A percentile compares a stretch with the other conserved stretches of the same genome.
These are phyloP conservation scores for Deroplatys truncata DNA, from an alignment of 2,888 invertebrate genomes.

Conservation along the genomic window DNA sequence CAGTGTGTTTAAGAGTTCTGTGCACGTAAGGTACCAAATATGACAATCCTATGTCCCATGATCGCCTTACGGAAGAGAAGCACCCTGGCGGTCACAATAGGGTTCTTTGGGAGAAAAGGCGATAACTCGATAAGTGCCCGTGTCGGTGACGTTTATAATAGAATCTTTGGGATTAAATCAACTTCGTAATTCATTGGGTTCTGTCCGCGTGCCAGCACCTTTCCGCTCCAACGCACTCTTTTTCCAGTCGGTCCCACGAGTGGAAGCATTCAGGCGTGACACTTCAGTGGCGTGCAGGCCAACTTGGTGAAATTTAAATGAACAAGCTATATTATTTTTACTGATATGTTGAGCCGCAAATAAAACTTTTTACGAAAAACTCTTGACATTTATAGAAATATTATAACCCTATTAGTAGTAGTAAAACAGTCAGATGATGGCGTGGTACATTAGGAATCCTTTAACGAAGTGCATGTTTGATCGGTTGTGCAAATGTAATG, in stretches of 20 bases:
- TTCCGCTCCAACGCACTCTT: not conserved
- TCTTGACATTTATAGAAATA: too few relatives aligned
- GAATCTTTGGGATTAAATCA: not conserved
- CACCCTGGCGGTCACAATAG: not conserved
- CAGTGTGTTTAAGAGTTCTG: not conserved
- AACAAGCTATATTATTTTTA: too few relatives aligned
- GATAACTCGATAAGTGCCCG: not conserved
- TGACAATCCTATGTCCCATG: not conserved
- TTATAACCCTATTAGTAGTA: too few relatives aligned
- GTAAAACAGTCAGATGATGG: too few relatives aligned
- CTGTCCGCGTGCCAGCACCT: not conserved
- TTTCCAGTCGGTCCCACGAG: not conserved
- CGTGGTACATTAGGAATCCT: too few relatives aligned
- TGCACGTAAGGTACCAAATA: not conserved
- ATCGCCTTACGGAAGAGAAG: not conserved
- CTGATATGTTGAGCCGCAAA: too few relatives aligned
- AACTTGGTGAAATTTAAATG: too few relatives aligned
- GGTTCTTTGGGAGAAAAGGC: not conserved
- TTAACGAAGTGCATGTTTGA: too few relatives aligned
- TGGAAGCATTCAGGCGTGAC: not conserved
- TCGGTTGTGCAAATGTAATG: too few relatives aligned
- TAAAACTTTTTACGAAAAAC: too few relatives aligned
- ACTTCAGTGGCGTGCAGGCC: not conserved
- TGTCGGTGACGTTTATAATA: not conserved
- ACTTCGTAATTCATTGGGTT: not conserved